phyloP scores from a whole-genome alignment of 2,113 vertebrate genomes.

The Perognathus longimembris region DNA sequence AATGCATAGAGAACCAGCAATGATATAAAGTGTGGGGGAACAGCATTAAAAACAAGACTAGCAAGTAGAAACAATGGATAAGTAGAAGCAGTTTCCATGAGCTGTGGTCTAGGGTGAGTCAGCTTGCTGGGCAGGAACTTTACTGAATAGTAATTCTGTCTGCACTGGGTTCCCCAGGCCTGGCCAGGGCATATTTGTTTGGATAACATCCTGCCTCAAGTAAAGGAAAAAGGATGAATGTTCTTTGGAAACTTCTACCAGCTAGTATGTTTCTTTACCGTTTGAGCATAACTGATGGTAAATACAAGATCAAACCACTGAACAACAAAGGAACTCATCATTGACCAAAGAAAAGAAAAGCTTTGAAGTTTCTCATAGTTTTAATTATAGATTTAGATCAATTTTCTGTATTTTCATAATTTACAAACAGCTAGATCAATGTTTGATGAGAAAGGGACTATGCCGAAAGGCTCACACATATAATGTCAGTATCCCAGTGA shows the following conservation, averaged over 20 bases:
- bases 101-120: not conserved
- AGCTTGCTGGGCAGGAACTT: not conserved
- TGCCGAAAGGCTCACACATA: not conserved
- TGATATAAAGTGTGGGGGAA: not conserved
- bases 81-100: not conserved
- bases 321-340: constrained; percentile 45
- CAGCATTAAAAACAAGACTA: not conserved
- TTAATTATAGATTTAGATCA: not conserved
- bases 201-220: not conserved
- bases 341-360: constrained; percentile 28
- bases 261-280: not conserved
- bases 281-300: not conserved
- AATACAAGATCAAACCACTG: constrained; percentile 47
- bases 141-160: not conserved
- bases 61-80: not conserved
- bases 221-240: not conserved
- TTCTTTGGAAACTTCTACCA: not conserved
- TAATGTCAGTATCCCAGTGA: not conserved
- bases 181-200: not conserved
- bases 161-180: not conserved
- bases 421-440: not conserved
- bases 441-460: constrained; percentile 2
- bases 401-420: constrained; percentile 49
- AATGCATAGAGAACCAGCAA: not conserved
- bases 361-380: constrained; percentile 17